A percentile compares a stretch with the other conserved stretches of the same genome.
These are phyloP conservation scores for Patella caerulea DNA, from an alignment of 2,888 invertebrate species.

Conservation along the genomic window DNA sequence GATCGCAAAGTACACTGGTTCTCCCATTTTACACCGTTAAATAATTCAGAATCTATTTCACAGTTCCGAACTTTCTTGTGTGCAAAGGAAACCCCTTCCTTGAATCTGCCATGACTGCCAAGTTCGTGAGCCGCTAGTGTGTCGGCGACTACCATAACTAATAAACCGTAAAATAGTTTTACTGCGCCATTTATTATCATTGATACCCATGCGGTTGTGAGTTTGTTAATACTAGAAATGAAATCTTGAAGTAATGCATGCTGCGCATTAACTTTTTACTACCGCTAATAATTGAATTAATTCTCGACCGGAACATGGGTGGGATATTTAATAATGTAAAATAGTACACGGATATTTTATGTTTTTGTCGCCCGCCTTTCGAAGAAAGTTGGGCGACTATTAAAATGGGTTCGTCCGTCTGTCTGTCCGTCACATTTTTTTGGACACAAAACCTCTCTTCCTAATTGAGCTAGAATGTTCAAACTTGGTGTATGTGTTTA, in stretches of 20 bases:
- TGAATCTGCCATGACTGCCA: constrained; percentile 29
- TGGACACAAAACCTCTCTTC: no score
- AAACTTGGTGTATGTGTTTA: no score
- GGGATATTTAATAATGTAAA: background rate
- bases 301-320: background rate
- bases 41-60: background rate
- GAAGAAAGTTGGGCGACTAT: no score
- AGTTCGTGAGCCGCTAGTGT: constrained; percentile 29
- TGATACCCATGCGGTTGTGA: no score
- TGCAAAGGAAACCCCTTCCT: constrained; percentile 31
- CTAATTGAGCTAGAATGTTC: no score
- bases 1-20: constrained; percentile 13
- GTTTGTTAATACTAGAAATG: no score
- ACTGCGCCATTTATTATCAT: no score
- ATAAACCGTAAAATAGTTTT: constrained; percentile 3
- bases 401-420: no score
- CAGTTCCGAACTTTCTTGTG: constrained; percentile 26
- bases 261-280: background rate
- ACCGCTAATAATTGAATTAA: background rate
- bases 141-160: constrained; percentile 28
- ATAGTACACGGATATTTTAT: background rate
- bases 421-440: no score
- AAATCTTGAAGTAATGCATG: no score
- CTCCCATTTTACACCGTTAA: constrained; percentile 9
- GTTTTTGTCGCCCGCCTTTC: background rate